A percentile compares a stretch with the other conserved stretches of the same genome.
These are phyloP conservation scores for Thamnaconus septentrionalis DNA, from an alignment of 2,113 vertebrate genomes.

Conservation along the genomic window DNA sequence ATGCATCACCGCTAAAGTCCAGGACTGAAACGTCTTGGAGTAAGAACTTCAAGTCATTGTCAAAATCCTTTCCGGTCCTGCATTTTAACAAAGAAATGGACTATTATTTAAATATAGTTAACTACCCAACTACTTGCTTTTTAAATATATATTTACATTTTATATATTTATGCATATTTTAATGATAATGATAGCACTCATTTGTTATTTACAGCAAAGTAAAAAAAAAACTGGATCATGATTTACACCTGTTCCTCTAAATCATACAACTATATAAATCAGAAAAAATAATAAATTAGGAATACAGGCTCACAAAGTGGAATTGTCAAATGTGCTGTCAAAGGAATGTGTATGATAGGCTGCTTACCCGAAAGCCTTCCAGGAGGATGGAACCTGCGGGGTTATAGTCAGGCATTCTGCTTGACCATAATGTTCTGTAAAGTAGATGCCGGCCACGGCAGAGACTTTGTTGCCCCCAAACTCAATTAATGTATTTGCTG, in stretches of 20 bases:
- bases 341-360: slow-evolving; percentile 18
- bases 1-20: slow-evolving; percentile 22
- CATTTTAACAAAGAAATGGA: not conserved
- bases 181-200: not conserved
- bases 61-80: slow-evolving; percentile 72
- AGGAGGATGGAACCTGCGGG: slow-evolving; percentile 81
- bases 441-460: slow-evolving; percentile 85
- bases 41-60: slow-evolving; percentile 71
- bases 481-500: slow-evolving; percentile 72
- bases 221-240: not conserved
- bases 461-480: slow-evolving; percentile 87
- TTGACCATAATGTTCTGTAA: slow-evolving; percentile 73
- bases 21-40: slow-evolving; percentile 71
- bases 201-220: not conserved
- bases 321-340: not conserved
- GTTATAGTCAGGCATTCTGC: slow-evolving; percentile 74
- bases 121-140: no score
- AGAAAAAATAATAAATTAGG: no score
- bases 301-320: not conserved
- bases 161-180: not conserved
- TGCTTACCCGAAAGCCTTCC: slow-evolving; percentile 81
- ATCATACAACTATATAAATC: no score
- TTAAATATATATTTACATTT: not conserved
- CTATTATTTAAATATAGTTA: no score
- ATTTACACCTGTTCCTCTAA: not conserved